A percentile compares a stretch with the other conserved stretches of the same genome.
Evolutionary conservation across 2,888 invertebrate genomes (phyloP).

Genomic region (Xestia xanthographa): DNA sequence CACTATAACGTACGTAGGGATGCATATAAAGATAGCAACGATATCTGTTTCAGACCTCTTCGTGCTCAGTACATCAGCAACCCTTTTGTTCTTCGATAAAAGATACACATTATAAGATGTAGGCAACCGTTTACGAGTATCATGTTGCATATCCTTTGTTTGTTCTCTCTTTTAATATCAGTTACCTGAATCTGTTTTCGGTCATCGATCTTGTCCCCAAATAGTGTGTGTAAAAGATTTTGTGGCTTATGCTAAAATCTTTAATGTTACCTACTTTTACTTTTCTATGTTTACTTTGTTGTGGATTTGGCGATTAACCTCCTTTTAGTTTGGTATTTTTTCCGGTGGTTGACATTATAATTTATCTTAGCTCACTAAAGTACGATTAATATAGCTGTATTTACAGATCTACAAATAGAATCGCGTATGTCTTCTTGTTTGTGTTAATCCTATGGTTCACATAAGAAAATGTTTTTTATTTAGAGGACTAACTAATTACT

Average conservation of each 20-base stretch:
- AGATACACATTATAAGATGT: constrained; percentile 19
- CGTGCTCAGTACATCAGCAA: constrained; percentile 34
- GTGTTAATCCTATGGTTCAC: not conserved
- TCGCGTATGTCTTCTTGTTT: not conserved
- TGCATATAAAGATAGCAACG: not conserved
- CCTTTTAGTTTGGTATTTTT: constrained; percentile 35
- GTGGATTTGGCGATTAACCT: not conserved
- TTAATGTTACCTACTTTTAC: not conserved
- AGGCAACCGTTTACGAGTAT: constrained; percentile 13
- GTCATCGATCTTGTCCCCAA: not conserved
- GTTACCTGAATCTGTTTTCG: not conserved
- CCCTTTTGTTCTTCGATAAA: constrained; percentile 54
- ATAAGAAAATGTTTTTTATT: not conserved
- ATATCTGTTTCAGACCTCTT: constrained; percentile 47
- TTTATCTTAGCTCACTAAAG: constrained; percentile 14
- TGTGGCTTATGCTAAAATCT: not conserved
- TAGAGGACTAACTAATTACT: no score
- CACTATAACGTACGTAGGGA: not conserved
- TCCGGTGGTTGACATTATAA: constrained; percentile 20
- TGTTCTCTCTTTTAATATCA: not conserved
- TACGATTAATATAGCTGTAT: not conserved
- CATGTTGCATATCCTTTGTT: constrained; percentile 26
- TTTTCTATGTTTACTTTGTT: not conserved
- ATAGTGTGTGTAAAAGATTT: not conserved
- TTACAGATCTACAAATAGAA: not conserved